Base-by-base conservation (phyloP, 2,113 vertebrate species). In the Malurus cyaneus region DNA sequence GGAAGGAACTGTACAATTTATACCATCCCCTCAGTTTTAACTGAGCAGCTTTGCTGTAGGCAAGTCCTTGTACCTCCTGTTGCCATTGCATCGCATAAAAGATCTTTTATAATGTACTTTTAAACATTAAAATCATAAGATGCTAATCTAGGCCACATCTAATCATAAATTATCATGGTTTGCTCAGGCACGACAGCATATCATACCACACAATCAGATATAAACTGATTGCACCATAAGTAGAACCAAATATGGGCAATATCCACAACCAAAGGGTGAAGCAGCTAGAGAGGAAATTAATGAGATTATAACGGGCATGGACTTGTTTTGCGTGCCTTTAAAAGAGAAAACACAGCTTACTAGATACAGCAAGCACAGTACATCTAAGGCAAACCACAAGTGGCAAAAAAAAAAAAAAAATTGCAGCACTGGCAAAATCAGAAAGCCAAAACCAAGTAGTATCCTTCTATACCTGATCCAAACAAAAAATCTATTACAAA, bases 71-170 rank as follows among this genome's bases (percentile, higher is more conserved):
- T 47, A 67, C 67, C 50, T 93, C 42, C 60, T 62, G 36, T 18
- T 86, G 67, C 64, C 19, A 39, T 2, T 83, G 61, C 44, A 39
- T 57, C 36, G 70, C 69, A 93, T 78, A 90, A 92, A 95, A 92
- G 92, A 80, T 11, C 79, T 71, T 91, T 89, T 76, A 91, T 94
- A 65, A 78, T 42, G 41, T 25, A 53, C 73, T 89, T 94, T 62
- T 36, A 61, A 92, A 42, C 71, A 90, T 60, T 56, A 94, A 94
- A 95, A 87, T 69, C 62, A 17, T 80, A 91, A 80, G 5, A 32
- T 78, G 59, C 67, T 95, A 96, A 96, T 96, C 95, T 84, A 94
- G 69, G 61, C 92, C 94, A 95, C 90, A 93, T 90, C 92, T 96
- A 74, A 92, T 81, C 69, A 96, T 84, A 94, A 95, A 86, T 88